Conservation (phyloP, 1,140 invertebrate genomes). For the Drosophila gunungcola region DNA sequence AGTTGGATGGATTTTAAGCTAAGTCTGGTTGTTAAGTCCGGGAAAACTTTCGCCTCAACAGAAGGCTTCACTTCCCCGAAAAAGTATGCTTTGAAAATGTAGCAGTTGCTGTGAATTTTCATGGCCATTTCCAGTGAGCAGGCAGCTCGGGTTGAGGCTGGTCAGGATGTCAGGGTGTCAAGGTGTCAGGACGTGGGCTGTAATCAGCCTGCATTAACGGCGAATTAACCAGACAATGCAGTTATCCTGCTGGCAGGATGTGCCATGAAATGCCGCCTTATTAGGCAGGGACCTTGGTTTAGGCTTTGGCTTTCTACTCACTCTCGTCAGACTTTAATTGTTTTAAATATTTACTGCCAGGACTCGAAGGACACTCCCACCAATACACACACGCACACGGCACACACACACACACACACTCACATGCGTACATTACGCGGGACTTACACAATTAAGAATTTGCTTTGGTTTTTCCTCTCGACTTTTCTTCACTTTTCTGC, state of each 20-base stretch:
- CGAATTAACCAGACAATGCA: conserved; percentile 33
- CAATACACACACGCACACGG: conserved; percentile 28
- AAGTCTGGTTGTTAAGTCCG: background rate
- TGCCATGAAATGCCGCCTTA: conserved; percentile 23
- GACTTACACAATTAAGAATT: conserved; percentile 45
- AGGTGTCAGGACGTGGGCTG: background rate
- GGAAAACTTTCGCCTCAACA: background rate
- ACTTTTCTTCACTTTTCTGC: conserved; percentile 5
- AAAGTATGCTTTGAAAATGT: conserved; percentile 30
- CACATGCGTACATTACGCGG: conserved; percentile 24
- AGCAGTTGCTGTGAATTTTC: conserved; percentile 9
- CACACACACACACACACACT: conserved; percentile 10
- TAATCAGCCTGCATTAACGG: conserved; percentile 29
- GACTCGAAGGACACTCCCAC: conserved; percentile 56
- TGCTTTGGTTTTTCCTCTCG: background rate
- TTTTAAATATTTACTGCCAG: conserved; percentile 58
- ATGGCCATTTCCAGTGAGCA: conserved; percentile 14
- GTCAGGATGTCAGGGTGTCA: background rate
- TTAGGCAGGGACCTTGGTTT: conserved; percentile 22
- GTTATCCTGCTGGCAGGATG: conserved; percentile 24
- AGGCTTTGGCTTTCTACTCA: conserved; percentile 25
- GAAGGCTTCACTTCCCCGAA: conserved; percentile 2
- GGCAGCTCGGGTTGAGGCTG: conserved; percentile 7
- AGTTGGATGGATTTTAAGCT: background rate
- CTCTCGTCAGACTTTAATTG: conserved; percentile 48